Conservation (phyloP, 2,888 invertebrate genomes). For the Leptinotarsa haldemani region DNA sequence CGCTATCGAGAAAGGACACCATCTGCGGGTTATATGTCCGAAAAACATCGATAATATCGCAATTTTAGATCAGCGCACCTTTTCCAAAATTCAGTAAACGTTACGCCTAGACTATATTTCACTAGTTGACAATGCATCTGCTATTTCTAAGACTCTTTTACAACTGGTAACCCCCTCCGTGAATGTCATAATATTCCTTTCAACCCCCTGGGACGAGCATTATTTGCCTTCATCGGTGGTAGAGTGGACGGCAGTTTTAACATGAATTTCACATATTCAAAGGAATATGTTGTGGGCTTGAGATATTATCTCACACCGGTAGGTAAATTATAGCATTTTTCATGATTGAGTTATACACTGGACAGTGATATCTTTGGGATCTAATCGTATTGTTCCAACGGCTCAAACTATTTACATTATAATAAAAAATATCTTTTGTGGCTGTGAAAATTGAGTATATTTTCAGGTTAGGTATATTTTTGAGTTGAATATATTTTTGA, state of each 20-base stretch:
- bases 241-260: constrained; percentile 56
- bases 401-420: background rate
- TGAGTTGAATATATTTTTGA: no score
- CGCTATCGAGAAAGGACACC: constrained; percentile 34
- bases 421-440: background rate
- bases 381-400: constrained; percentile 12
- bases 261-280: constrained; percentile 52
- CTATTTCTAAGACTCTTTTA: constrained; percentile 38
- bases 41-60: constrained; percentile 43
- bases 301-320: constrained; percentile 34
- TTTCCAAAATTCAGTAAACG: constrained; percentile 51
- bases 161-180: constrained; percentile 55
- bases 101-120: constrained; percentile 56
- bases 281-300: constrained; percentile 36
- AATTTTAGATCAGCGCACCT: constrained; percentile 50
- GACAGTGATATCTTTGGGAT: constrained; percentile 17
- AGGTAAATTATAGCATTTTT: constrained; percentile 39
- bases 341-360: constrained; percentile 37
- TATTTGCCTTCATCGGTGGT: constrained; percentile 59
- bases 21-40: constrained; percentile 33
- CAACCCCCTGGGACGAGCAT: constrained; percentile 58
- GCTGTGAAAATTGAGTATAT: background rate
- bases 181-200: constrained; percentile 64
- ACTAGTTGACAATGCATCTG: constrained; percentile 57
- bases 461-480: background rate